Conservation (phyloP, 2,888 invertebrate genomes). For the Drosophila tanythrix region DNA sequence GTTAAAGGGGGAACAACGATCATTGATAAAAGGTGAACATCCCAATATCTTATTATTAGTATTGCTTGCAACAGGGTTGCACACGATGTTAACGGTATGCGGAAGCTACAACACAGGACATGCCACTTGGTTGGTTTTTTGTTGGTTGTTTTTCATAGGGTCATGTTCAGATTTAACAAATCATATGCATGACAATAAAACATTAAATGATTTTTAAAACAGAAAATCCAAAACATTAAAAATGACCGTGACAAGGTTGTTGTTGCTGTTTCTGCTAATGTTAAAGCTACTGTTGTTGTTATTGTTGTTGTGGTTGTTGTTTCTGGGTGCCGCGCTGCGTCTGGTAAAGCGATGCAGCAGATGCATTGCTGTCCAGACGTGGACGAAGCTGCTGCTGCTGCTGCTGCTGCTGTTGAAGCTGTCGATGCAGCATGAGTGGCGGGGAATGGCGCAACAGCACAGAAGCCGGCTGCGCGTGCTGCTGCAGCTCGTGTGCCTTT, state of each 20-base stretch:
- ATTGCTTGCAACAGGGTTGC: slow-evolving; percentile 5
- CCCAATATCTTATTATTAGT: slow-evolving; percentile 3
- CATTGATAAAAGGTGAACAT: not conserved
- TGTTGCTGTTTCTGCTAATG: slow-evolving; percentile 64
- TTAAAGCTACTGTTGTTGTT: slow-evolving; percentile 47
- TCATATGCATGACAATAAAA: slow-evolving; percentile 23
- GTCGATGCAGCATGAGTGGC: slow-evolving; percentile 66
- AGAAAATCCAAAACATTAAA: slow-evolving; percentile 85
- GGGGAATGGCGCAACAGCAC: slow-evolving; percentile 81
- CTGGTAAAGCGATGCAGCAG: slow-evolving; percentile 64
- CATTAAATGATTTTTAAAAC: slow-evolving; percentile 69
- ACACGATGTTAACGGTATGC: slow-evolving; percentile 1
- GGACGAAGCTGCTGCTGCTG: slow-evolving; percentile 56
- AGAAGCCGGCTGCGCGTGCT: slow-evolving; percentile 66
- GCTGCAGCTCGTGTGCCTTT: slow-evolving; percentile 59
- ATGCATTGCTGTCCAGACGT: slow-evolving; percentile 50
- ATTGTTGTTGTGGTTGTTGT: slow-evolving; percentile 49
- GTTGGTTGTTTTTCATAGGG: not conserved
- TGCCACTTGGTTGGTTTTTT: slow-evolving; percentile 27
- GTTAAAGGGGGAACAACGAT: not conserved
- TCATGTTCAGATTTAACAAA: slow-evolving; percentile 33
- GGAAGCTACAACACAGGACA: slow-evolving; percentile 52
- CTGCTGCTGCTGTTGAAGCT: slow-evolving; percentile 46
- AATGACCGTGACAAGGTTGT: slow-evolving; percentile 83
- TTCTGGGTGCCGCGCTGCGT: slow-evolving; percentile 33